Base-by-base conservation (phyloP, 2,888 invertebrate species). In the Torymus auratus region DNA sequence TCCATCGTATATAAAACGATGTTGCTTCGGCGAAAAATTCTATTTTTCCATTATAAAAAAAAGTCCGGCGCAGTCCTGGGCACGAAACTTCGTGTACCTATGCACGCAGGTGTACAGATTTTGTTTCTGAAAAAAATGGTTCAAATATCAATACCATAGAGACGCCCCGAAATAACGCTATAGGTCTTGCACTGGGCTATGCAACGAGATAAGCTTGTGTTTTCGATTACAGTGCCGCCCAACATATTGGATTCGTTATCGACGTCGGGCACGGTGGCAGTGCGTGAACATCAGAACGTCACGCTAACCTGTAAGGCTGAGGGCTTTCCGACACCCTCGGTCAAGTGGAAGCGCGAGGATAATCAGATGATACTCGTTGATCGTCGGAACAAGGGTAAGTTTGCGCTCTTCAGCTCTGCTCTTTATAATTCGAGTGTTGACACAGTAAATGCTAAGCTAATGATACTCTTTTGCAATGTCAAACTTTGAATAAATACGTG, bases 281-380 rank as follows among this genome's bases (percentile, higher is more conserved):
- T 98, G 60, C 93, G 97, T 23, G 98, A 98, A 92, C 97, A 97
- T 91, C 97, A 97, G 91, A 98, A 97, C 91, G 96, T 98, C 85
- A 97, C 97, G 83, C 93, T 98, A 88, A 95, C 96, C 77, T 98
- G 98, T 91, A 96, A 96, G 88, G 97, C 97, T 20, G 95, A 96
- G 87, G 98, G 98, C 64, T 96, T 97, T 89, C 98, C 98, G 0
- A 93, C 94, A 28, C 98, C 98, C 13, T 96, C 95, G 91, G 96
- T 98, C 86, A 97, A 96, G 93, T 99, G 98, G 98, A 94, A 96
- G 83, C 93, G 97, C 72, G 97, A 98, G 89, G 97, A 98, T 88
- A 96, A 96, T 23, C 96, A 96, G 91, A 94, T 95, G 81, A 97
- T 98, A 94, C 94, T 52, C 67, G 94, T 97, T 58, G 96, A 97